Evolutionary conservation across 2,888 invertebrate genomes (phyloP), one percentile per base, ranked within the genome.

Genomic region (Lochmaea capreae): DNA sequence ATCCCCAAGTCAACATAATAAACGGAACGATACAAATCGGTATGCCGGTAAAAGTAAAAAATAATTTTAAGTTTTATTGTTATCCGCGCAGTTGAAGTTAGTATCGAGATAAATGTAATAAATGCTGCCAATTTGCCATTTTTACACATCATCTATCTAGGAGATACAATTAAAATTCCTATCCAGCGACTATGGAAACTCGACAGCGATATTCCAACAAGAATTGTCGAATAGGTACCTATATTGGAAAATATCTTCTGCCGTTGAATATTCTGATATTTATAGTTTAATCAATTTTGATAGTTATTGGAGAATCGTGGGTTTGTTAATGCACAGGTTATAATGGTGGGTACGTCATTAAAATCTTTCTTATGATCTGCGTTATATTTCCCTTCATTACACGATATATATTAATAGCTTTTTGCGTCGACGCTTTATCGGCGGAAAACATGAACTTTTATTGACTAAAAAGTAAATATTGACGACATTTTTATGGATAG

Each of bases 151-250:
- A 67, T 66, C 73, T 65, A 67, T 69, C 75, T 75, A 75, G 71
- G 69, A 73, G 77, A 74, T 77, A 75, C 74, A 77, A 75, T 77
- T 73, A 77, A 77, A 72, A 76, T 76, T 76, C 76, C 76, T 72
- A 72, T 72, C 69, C 69, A 67, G 66, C 70, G 76, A 69, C 76
- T 76, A 74, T 74, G 69, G 72, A 67, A 42, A 68, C 18, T 52
- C 49, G 12, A 65, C 42, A 14, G 71, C 65, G 18, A 68, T 67
- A 74, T 65, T 18, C 62, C 39, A 49, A 42, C 71, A 59, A 69
- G 74, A 70, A 58, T 70, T 58, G 63, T 65, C 49, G 59, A 52
- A 61, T 33, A 33, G 26, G 26, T 57, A n/a, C n/a, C n/a, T n/a
- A 52, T 67, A 74, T 71, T 72, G 69, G 43, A 66, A n/a, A 72